Evolutionary conservation across 2,113 vertebrate genomes (phyloP), one percentile per base, ranked within the genome.

Genomic region (Apeltes quadracus): DNA sequence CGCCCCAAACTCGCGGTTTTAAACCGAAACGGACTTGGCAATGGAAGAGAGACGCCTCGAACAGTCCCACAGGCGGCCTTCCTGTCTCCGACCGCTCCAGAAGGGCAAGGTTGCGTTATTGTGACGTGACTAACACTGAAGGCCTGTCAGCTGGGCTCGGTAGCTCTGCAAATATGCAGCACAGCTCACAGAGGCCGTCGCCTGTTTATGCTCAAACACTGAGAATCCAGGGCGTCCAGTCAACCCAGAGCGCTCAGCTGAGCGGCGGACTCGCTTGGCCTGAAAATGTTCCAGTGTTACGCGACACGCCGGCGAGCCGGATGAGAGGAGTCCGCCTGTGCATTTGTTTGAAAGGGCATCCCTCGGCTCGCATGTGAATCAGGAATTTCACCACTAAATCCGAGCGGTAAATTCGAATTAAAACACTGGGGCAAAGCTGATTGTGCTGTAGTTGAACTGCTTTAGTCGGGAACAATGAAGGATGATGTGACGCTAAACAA

Each of bases 131-230:
- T 0, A 34, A 15, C 13, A 38, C 7, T 10, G 38, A 27, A 27
- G 18, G 22, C 14, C 55, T 79, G 61, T 65, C 69, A 79, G 44
- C 44, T 13, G 54, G 59, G 44, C 25, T 75, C 44, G 63, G 22
- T 2, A 39, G 15, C 43, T 57, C 59, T 54, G 44, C 41, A 69
- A 68, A 79, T 69, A 68, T 29, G 46, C 51, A 74, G 18, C 46
- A 25, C 44, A 25, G 75, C 75, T 78, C 63, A 84, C 72, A 54
- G 53, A 78, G 67, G 68, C 79, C 74, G 63, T 75, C 81, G 20
- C 34, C 62, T 86, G 73, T 75, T 64, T 53, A 51, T 41, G 20
- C 25, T 51, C 46, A 68, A 71, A 71, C 53, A 69, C 61, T 36
- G 66, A 50, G 25, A 78, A 27, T 61, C 50, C 59, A 20, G 15